A percentile compares a stretch with the other conserved stretches of the same genome.
phyloP scores from a whole-genome alignment of 2,888 invertebrate species.

The Ectemnius lituratus region DNA sequence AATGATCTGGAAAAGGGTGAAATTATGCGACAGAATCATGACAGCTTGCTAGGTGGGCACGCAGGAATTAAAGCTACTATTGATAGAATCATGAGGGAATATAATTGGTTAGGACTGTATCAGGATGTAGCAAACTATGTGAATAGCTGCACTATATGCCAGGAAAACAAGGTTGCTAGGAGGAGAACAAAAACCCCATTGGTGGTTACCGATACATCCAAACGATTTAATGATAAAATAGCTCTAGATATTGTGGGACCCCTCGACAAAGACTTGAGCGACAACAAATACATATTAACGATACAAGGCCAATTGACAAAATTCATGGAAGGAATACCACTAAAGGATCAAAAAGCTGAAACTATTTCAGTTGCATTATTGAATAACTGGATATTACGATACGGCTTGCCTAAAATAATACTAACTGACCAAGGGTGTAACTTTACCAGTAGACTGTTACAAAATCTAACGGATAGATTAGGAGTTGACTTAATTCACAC shows the following conservation, averaged over 20 bases:
- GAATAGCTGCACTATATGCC: not conserved
- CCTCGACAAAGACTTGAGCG: not conserved
- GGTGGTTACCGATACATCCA: constrained; percentile 4
- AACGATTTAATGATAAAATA: constrained; percentile 7
- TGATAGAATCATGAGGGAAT: not conserved
- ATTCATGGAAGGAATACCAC: not conserved
- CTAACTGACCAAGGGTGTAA: constrained; percentile 14
- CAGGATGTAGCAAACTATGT: constrained; percentile 7
- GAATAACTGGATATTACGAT: constrained; percentile 1
- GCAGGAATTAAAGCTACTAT: constrained; percentile 2
- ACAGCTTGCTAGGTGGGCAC: not conserved
- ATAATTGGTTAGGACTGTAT: not conserved
- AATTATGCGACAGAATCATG: constrained; percentile 1
- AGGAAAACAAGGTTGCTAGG: constrained; percentile 9
- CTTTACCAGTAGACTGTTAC: constrained; percentile 5
- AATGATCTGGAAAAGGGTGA: not conserved
- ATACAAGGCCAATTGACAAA: constrained; percentile 9
- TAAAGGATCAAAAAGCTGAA: not conserved
- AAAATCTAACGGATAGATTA: not conserved
- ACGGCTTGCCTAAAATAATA: constrained; percentile 10
- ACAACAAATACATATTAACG: constrained; percentile 3
- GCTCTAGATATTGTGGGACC: constrained; percentile 13
- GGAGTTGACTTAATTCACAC: constrained; percentile 3
- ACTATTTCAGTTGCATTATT: not conserved
- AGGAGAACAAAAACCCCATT: not conserved